These are phyloP conservation scores for Psettodes erumei DNA, from an alignment of 2,113 vertebrate genomes.

Conservation along the genomic window DNA sequence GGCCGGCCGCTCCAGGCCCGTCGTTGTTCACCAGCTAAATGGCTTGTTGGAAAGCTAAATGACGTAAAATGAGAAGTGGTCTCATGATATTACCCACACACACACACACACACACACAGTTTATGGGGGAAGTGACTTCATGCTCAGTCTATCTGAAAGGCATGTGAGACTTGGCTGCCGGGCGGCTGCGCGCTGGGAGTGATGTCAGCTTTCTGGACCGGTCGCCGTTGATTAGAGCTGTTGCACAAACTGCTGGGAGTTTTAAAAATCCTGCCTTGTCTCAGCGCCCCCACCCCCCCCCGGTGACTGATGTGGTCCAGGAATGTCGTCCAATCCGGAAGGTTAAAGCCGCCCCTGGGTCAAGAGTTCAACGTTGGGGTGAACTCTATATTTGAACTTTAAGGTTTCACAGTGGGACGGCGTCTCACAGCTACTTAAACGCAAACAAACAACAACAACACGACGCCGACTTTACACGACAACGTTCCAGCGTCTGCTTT, in stretches of 20 bases:
- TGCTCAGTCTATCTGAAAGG: slow-evolving; percentile 71
- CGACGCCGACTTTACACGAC: too few species aligned
- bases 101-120: slow-evolving; percentile 32
- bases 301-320: slow-evolving; percentile 2
- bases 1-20: slow-evolving; percentile 18
- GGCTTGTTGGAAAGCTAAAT: slow-evolving; percentile 37
- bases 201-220: slow-evolving; percentile 73
- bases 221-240: slow-evolving; percentile 51
- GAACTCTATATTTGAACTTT: too few species aligned
- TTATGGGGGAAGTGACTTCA: slow-evolving; percentile 82
- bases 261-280: slow-evolving; percentile 49
- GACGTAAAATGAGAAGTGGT: slow-evolving; percentile 20
- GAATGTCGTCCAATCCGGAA: slow-evolving; percentile 3
- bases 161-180: slow-evolving; percentile 65
- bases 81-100: not conserved
- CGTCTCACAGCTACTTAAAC: not conserved
- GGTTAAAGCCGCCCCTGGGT: not conserved
- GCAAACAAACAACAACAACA: too few species aligned
- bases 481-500: too few species aligned
- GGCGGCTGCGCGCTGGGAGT: slow-evolving; percentile 66
- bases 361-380: not conserved
- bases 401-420: not conserved
- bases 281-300: slow-evolving; percentile 35
- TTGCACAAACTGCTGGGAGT: slow-evolving; percentile 29
- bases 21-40: slow-evolving; percentile 29